A percentile compares a stretch with the other conserved stretches of the same genome.
phyloP scores from a whole-genome alignment of 1,140 invertebrate species.

The Platorchestia sp. region DNA sequence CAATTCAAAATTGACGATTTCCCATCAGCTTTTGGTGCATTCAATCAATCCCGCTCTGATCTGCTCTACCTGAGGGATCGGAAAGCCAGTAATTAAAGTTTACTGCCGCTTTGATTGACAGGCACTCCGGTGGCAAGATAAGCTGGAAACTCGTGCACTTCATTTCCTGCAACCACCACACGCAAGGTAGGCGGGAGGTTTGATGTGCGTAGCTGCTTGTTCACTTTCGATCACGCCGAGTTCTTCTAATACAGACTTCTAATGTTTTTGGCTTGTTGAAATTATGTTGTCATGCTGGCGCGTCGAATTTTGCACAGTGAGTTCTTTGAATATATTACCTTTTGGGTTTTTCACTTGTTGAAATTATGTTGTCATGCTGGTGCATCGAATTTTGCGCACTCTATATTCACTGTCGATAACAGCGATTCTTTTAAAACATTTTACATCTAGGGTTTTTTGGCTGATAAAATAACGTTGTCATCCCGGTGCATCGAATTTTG shows the following conservation, averaged over 20 bases:
- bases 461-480: too few relatives aligned
- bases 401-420: too few relatives aligned
- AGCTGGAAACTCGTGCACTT: background rate
- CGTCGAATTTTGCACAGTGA: background rate
- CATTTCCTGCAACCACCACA: background rate
- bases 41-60: background rate
- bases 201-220: background rate
- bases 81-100: background rate
- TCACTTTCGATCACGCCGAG: background rate
- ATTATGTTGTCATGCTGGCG: background rate
- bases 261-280: too few relatives aligned
- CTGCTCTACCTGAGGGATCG: background rate
- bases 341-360: too few relatives aligned
- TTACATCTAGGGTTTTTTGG: too few relatives aligned
- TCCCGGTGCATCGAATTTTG: too few relatives aligned
- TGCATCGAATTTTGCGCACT: too few relatives aligned
- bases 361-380: too few relatives aligned
- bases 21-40: background rate
- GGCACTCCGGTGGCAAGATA: background rate
- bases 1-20: background rate
- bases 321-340: too few relatives aligned
- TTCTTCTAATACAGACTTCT: background rate
- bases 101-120: background rate
- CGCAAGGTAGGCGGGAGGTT: background rate
- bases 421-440: too few relatives aligned